Evolutionary conservation across 2,797 vertebrate species (phyloP), one percentile per base, ranked within the genome.

Genomic region (Gadopsis bispinosus): DNA sequence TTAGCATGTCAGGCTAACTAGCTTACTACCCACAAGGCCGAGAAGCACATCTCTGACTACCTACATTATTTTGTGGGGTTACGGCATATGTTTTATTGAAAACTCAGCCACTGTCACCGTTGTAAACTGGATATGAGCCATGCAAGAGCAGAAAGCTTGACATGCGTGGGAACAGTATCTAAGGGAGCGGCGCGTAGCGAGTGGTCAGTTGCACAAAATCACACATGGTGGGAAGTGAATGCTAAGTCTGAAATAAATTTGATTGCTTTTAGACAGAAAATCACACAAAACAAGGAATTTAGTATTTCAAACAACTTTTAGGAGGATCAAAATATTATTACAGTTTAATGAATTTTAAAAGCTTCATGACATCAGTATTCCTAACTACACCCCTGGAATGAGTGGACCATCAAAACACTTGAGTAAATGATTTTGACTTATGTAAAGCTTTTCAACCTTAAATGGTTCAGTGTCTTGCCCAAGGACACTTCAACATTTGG

Each of bases 371-470:
- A 19, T 45, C 26, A 14, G 9, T 43, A 11, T 41, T 67, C 51
- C 54, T 31, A 2, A 4, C 9, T 37, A 1, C 20, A 58, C 10
- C 29, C 16, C 51, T 51, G 43, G 31, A 50, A 54, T 22, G 26
- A 64, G 56, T 58, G 22, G 63, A 19, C 71, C 1, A 43, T 20
- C 61, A 19, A 59, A n/a, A 53, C 70, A 74, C 77, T 48, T 31
- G 35, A 80, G 26, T 2, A 26, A 26, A 26, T 26, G 26, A 26
- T 26, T 26, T 26, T 26, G 26, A 26, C 26, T 26, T 26, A 26
- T 26, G 26, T 26, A 26, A 26, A 26, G 26, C 26, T 26, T 26
- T 26, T 26, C 26, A 26, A 26, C 26, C 26, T 26, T 26, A 26
- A 26, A 26, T 26, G 26, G 26, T 26, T 26, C 26, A 26, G 26